Evolutionary conservation across 2,113 vertebrate species (phyloP), one percentile per base, ranked within the genome.

Genomic region (Cyanoderma ruficeps): DNA sequence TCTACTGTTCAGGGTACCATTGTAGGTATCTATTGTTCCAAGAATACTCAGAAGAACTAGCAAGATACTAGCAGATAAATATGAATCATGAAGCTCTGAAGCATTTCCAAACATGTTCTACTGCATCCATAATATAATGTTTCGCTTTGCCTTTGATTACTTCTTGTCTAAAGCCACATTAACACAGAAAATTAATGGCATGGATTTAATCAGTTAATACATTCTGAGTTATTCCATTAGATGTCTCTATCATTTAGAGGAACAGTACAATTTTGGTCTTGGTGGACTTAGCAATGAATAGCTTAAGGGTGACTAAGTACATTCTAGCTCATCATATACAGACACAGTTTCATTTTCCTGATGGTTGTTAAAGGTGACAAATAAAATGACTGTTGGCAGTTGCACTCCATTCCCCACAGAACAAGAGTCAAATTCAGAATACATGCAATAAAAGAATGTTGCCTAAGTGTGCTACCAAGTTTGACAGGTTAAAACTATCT

Each of bases 381-480:
- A 94, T 69, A 71, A 97, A 97, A 97, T 93, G 25, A 79, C 89
- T 97, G 87, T 63, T 96, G 91, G 92, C 78, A 96, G 89, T 95
- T 97, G 78, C 88, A 94, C 46, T 87, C 47, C 72, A 71, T 42
- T 97, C 90, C 88, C 92, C 15, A 25, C 87, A 90, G 95, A 96
- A 55, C 27, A 53, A 89, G 65, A 95, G 88, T 95, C 96, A 97
- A 96, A 95, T 94, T 97, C 94, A 87, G 87, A 95, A 96, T 84
- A 96, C 25, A 79, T 24, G 67, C 28, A 94, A 87, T 90, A 95
- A 89, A 97, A 95, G 44, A 77, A 90, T 47, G 63, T 78, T 92
- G 79, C 87, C 83, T 83, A 92, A 94, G 93, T 70, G 80, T 68
- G 64, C 91, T 90, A 68, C 75, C 2, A 3, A 79, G 28, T 47